Evolutionary conservation across 2,113 vertebrate genomes (phyloP).

Genomic region (Oncorhynchus keta): DNA sequence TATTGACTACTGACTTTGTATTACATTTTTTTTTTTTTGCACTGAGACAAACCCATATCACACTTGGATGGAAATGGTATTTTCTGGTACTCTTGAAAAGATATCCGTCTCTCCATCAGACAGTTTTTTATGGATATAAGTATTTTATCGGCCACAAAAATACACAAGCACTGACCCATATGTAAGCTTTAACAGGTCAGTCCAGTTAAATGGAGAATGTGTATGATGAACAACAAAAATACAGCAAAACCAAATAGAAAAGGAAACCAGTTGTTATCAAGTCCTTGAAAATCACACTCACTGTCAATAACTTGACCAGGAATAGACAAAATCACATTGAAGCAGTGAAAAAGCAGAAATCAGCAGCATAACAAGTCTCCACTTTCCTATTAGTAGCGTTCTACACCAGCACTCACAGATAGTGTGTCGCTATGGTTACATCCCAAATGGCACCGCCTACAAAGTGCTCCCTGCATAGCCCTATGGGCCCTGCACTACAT

Average conservation of each 20-base stretch:
- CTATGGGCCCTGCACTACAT: too few species aligned
- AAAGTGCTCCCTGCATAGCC: too few species aligned
- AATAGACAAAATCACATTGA: background rate
- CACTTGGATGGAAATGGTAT: too few species aligned
- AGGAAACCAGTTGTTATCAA: background rate
- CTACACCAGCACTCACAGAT: background rate
- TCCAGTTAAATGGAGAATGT: slow-evolving; percentile 3
- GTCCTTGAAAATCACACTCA: background rate
- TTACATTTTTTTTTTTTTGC: too few species aligned
- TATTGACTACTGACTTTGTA: too few species aligned
- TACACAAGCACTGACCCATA: slow-evolving; percentile 33
- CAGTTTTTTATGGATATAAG: background rate
- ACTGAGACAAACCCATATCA: background rate
- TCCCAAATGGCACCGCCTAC: background rate
- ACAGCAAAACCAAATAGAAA: background rate
- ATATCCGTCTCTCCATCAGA: background rate
- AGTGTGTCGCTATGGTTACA: background rate
- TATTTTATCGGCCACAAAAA: slow-evolving; percentile 45
- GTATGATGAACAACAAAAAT: background rate
- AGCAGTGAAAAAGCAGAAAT: background rate
- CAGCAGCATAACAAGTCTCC: background rate
- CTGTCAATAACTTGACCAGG: background rate
- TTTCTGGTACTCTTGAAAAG: background rate
- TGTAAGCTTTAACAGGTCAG: background rate
- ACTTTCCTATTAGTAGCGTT: background rate